Conservation (phyloP, 53 echinoderm and acorn worm species). For the Echinometra lucunter region DNA sequence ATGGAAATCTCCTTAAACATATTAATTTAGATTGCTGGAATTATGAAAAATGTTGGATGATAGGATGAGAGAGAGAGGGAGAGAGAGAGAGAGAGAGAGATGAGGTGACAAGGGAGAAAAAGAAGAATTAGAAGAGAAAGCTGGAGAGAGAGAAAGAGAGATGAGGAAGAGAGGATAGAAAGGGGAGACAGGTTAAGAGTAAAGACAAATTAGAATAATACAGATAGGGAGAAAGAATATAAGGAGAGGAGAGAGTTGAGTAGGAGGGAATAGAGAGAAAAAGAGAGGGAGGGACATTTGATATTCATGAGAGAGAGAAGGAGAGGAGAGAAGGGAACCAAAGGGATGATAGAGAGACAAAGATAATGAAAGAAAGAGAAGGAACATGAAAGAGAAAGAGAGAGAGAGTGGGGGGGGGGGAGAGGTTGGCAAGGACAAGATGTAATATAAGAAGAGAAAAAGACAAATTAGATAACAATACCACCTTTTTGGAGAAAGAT, state of each 20-base stretch:
- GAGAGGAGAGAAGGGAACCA: neutral
- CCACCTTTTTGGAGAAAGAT: neutral
- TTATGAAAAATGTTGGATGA: neutral
- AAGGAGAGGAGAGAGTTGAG: neutral
- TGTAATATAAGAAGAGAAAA: neutral
- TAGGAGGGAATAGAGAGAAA: neutral
- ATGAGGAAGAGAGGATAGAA: neutral
- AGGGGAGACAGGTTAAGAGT: neutral
- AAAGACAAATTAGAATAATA: neutral
- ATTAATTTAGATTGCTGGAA: neutral
- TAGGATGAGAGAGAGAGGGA: neutral
- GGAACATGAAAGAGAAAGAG: neutral
- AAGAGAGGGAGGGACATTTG: neutral
- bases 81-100: neutral
- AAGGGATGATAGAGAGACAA: neutral
- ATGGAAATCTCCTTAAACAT: neutral
- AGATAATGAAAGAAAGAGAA: neutral
- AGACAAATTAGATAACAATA: constrained; percentile 2
- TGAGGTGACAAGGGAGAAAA: neutral
- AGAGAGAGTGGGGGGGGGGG: neutral
- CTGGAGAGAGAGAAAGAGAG: neutral
- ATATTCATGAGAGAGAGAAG: too few relatives aligned
- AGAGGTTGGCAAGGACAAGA: too few relatives aligned
- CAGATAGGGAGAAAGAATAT: neutral
- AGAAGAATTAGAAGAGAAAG: neutral